Base-by-base conservation (phyloP, 2,888 invertebrate species). In the Drosophila melanosoma region DNA sequence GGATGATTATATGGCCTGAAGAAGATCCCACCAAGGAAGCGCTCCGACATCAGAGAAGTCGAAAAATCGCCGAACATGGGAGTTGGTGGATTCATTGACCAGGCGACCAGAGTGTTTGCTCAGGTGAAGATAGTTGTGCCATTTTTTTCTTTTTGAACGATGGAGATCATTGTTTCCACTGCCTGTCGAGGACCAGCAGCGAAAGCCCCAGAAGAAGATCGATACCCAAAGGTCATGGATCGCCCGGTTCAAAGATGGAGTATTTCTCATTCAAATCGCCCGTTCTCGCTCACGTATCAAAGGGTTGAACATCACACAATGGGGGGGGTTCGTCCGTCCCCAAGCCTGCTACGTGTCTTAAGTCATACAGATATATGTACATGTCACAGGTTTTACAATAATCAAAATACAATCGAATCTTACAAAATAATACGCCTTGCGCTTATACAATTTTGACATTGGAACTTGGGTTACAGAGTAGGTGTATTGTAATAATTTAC, bases 311-410 rank as follows among this genome's bases (percentile, higher is more conserved):
- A 58, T 59, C 76, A 56, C 26, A 71, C 23, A 45, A 15, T 45
- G 7, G 15, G 32, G 38, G 38, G 68, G 29, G 35, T 20, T 38
- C 23, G 23, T 45, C 69, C 40, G 61, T 76, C 67, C 33, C 23
- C 61, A 40, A 26, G 62, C 35, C 69, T 53, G 48, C 45, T 40
- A 38, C 15, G 53, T 53, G 20, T 36, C 63, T 74, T 74, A 63
- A 45, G 56, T 48, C 65, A 58, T 74, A 66, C 71, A 42, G 56
- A 63, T 58, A 62, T 63, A 52, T 61, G 69, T 81, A 81, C 82
- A 81, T 81, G 82, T 79, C 78, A 81, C 63, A 74, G 56, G 60
- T 59, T 69, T 81, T 69, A 78, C 66, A 79, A 75, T 74, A 66
- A 67, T 66, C 66, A 77, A 68, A 68, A 68, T 65, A 79, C 74